Evolutionary conservation across 2,113 vertebrate genomes (phyloP), one percentile per base, ranked within the genome.

Genomic region (Limanda limanda): DNA sequence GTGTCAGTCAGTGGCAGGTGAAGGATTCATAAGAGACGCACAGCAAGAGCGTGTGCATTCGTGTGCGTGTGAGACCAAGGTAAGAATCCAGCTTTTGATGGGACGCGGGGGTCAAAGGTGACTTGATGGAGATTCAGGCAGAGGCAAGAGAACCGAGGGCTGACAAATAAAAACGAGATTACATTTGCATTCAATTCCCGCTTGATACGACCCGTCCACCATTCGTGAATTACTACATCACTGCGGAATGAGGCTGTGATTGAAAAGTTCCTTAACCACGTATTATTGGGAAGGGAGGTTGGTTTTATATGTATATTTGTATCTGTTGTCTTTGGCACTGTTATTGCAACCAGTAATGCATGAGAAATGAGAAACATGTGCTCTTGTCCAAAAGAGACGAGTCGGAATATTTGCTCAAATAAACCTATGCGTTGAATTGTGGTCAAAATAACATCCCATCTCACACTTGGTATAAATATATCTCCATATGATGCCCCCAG

Each of bases 161-260:
- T n/a, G 23, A 75, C 61, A 60, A 64, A 73, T 42, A 62, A 62
- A 35, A 48, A 21, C 55, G 57, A 69, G 27, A 58, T 72, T 74
- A 55, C 62, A 59, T 69, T 54, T 59, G 35, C 47, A 74, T 71
- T 6, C 59, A 73, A 9, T 52, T 56, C 76, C 31, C 21, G 5
- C 3, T 60, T 20, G 35, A 51, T 60, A 54, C 54, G 51, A 76
- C 76, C 74, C 71, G 72, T 24, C 71, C 55, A 1, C 12, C 0
- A 0, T 31, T 18, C 42, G 25, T 74, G 59, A 86, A 54, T 80
- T 78, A 72, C 60, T 62, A 27, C 62, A 17, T 7, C 1, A 15
- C 24, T 5, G 52, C 17, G 61, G 47, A 52, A 25, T 13, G 45
- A 52, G 27, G 9, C 21, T 45, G 21, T 20, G 60, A 75, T 78